A percentile compares a stretch with the other conserved stretches of the same genome.
Evolutionary conservation across 2,113 vertebrate species (phyloP).

Genomic region (Engraulis encrasicolus): DNA sequence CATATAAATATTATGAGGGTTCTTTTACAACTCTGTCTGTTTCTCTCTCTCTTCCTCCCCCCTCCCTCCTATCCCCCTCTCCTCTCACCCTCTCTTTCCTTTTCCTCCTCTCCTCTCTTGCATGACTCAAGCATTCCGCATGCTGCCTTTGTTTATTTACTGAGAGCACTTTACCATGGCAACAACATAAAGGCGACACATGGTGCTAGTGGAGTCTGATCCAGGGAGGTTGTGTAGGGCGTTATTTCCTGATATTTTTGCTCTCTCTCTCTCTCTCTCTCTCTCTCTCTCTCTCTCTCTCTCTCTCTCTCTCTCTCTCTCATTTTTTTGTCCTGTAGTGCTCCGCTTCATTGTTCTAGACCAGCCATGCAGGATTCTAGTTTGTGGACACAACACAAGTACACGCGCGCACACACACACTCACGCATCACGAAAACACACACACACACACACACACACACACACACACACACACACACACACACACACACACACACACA

Average conservation of each 20-base stretch:
- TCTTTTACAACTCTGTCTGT: too few species aligned
- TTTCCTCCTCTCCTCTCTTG: background rate
- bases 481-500: too few species aligned
- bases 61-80: background rate
- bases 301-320: too few species aligned
- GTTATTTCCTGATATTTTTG: background rate
- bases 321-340: background rate
- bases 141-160: background rate
- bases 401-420: background rate
- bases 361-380: background rate
- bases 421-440: too few species aligned
- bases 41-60: background rate
- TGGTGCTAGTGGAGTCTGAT: background rate
- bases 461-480: too few species aligned
- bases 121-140: background rate
- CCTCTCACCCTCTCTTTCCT: background rate
- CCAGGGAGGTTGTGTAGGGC: slow-evolving; percentile 1
- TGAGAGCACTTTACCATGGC: background rate
- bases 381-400: background rate
- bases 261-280: too few species aligned
- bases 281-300: too few species aligned
- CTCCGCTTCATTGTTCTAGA: background rate
- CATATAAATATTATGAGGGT: background rate
- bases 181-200: background rate
- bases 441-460: too few species aligned